Conservation (phyloP, 2,888 invertebrate genomes). For the Aricia artaxerxes region DNA sequence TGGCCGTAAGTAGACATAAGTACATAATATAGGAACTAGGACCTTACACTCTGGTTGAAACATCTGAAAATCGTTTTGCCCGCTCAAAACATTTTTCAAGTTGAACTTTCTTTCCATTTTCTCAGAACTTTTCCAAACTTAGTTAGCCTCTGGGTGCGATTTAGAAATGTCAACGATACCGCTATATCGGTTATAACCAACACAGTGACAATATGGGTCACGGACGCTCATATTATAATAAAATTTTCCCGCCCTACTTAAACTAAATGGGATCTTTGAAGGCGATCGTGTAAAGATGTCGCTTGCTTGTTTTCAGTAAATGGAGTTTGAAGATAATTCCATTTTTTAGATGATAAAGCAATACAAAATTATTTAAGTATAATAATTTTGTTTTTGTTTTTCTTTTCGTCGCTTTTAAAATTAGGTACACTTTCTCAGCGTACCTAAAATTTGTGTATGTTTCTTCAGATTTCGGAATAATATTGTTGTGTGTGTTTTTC, state of each 20-base stretch:
- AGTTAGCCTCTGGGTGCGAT: slow-evolving; percentile 6
- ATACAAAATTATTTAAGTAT: too few species aligned
- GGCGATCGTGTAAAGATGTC: background rate
- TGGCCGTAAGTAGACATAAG: too few species aligned
- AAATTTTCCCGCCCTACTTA: slow-evolving; percentile 1
- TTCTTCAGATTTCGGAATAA: too few species aligned
- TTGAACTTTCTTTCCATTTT: background rate
- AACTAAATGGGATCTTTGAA: slow-evolving; percentile 12
- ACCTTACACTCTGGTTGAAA: too few species aligned
- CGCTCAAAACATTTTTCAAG: background rate
- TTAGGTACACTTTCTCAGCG: too few species aligned
- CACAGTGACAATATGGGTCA: background rate
- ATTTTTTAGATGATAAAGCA: background rate
- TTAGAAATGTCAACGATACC: background rate
- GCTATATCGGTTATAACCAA: background rate
- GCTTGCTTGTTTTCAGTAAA: background rate
- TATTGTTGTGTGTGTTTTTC: too few species aligned
- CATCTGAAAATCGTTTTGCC: background rate
- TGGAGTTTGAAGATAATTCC: background rate
- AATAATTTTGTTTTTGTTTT: too few species aligned
- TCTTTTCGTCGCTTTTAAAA: too few species aligned
- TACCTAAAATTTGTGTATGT: too few species aligned
- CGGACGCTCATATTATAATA: background rate
- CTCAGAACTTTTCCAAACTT: background rate
- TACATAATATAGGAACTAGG: too few species aligned